phyloP scores from a whole-genome alignment of 2,888 invertebrate genomes.

The Cactoblastis cactorum region DNA sequence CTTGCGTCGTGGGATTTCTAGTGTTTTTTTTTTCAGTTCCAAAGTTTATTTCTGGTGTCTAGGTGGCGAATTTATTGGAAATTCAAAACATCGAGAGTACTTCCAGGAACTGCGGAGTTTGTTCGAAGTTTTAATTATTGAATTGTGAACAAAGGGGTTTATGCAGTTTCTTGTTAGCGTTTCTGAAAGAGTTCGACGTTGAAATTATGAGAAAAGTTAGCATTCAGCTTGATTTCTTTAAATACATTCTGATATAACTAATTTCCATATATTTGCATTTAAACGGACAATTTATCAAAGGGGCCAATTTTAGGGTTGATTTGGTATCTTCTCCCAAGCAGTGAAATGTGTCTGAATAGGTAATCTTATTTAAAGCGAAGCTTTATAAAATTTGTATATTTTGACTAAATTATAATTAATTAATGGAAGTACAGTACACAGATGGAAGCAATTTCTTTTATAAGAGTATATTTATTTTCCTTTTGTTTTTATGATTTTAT shows the following conservation, averaged over 20 bases:
- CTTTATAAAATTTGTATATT: too few species aligned
- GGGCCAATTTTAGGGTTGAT: too few species aligned
- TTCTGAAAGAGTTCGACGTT: constrained; percentile 1
- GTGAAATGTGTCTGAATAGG: too few species aligned
- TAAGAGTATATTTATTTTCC: too few species aligned
- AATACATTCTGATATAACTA: not conserved
- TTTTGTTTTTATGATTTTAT: too few species aligned
- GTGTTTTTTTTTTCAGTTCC: not conserved
- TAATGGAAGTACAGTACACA: too few species aligned
- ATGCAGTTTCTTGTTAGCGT: constrained; percentile 12
- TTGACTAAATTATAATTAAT: too few species aligned
- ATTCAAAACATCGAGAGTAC: constrained; percentile 4
- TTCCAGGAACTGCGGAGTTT: constrained; percentile 22
- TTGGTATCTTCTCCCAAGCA: too few species aligned
- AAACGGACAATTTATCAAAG: too few species aligned
- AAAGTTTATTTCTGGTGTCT: not conserved
- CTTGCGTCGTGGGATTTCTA: not conserved
- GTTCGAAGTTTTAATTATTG: constrained; percentile 41
- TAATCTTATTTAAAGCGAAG: too few species aligned
- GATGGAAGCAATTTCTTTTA: too few species aligned
- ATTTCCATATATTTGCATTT: not conserved
- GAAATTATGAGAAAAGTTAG: constrained; percentile 2
- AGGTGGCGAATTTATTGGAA: constrained; percentile 12
- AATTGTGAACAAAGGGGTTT: constrained; percentile 22
- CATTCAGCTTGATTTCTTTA: not conserved